Conservation (phyloP, 2,888 invertebrate genomes). For the Hofmannophila pseudospretella region DNA sequence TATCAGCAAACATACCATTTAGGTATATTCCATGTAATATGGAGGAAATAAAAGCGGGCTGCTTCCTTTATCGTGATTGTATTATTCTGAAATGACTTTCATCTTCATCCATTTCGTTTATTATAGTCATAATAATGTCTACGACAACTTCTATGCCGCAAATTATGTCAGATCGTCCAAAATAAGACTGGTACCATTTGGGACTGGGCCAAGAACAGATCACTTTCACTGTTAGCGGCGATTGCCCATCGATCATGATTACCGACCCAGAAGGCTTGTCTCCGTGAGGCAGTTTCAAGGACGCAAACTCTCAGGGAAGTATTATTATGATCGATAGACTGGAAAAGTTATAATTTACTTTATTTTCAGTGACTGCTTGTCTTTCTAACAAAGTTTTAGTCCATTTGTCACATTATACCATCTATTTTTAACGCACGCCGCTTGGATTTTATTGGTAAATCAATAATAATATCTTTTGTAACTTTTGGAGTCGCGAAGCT, state of each 20-base stretch:
- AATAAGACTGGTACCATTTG: background rate
- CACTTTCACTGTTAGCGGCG: constrained; percentile 1
- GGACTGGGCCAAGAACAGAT: constrained; percentile 5
- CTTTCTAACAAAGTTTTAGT: no score
- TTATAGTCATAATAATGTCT: background rate
- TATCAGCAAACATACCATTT: no score
- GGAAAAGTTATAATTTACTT: background rate
- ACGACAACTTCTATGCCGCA: background rate
- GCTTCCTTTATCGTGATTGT: no score
- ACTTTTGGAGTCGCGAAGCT: no score
- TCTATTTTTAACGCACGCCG: no score
- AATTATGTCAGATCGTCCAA: background rate
- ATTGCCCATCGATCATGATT: constrained; percentile 8
- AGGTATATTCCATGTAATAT: no score
- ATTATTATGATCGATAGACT: constrained; percentile 5
- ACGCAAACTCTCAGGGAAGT: background rate
- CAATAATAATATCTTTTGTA: no score
- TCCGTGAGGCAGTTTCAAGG: constrained; percentile 1
- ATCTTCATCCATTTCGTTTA: no score
- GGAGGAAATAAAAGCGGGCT: no score
- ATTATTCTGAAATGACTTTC: no score
- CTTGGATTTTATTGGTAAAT: no score
- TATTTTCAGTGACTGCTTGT: background rate
- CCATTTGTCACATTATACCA: no score
- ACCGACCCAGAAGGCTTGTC: background rate